Evolutionary conservation across 2,797 vertebrate species (phyloP), one percentile per base, ranked within the genome.

Genomic region (Enteromius radiatus): DNA sequence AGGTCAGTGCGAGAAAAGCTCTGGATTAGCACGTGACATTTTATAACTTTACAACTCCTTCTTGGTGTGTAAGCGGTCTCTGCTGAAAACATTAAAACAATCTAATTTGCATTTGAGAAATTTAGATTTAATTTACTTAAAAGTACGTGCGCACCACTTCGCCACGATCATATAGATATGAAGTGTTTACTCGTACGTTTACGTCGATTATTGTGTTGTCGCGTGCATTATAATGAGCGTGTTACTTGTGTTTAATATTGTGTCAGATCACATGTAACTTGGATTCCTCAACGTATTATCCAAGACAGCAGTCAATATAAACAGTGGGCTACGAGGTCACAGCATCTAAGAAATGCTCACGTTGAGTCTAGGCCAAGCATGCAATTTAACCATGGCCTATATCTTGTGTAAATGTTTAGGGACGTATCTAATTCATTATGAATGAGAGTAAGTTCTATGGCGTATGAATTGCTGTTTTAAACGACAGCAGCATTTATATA

Each of bases 1-100:
- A 83, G 95, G 93, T 94, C 91, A 94, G 86, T 89, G 89, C 84
- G 91, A 87, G 89, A 41, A 49, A 74, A 75, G 14, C 17, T 75
- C 90, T 89, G 91, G 89, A 88, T 86, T 89, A 74, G 61, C 49
- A 76, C 33, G 56, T 19, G 23, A 19, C 52, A 69, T 36, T 68
- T 49, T 15, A 28, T 17, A 63, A 49, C 4, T 82, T 67, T n/a
- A 76, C 59, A 65, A 49, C 43, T 74, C 65, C 3, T 23, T 49
- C 36, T 59, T 5, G 19, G 23, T 47, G 4, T 61, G 12, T 1
- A 47, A 63, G 10, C 19, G 43, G 6, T 78, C 28, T 23, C 17
- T 38, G 19, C 47, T n/a, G 19, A 10, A 61, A 4, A 23, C 52
- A 43, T n/a, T 36, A 10, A 14, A 43, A 33, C 52, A n/a, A 4